phyloP scores from a whole-genome alignment of 2,888 invertebrate species.

The Lymantria monacha region DNA sequence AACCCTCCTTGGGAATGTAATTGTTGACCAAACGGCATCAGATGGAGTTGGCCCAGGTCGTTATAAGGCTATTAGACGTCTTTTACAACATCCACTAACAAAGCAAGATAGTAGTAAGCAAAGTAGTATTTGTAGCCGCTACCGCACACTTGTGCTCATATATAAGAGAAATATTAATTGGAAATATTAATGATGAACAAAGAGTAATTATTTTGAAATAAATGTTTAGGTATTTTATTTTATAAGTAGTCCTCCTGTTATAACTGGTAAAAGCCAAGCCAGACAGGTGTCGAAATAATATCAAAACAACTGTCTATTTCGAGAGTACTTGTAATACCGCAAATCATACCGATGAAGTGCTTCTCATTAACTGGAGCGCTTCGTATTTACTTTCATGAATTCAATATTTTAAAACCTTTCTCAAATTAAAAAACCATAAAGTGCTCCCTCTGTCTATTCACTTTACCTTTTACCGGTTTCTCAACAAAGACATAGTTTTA shows the following conservation, averaged over 20 bases:
- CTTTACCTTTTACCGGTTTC: conserved; percentile 52
- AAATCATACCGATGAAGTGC: conserved; percentile 7
- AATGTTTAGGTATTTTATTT: no score
- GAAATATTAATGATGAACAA: no score
- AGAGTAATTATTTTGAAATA: no score
- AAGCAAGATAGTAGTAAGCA: no score
- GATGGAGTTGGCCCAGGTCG: no score
- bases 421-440: conserved; percentile 57
- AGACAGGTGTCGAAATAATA: background rate
- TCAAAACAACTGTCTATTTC: background rate
- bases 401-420: conserved; percentile 43
- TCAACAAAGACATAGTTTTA: conserved; percentile 67
- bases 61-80: no score
- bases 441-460: conserved; percentile 54
- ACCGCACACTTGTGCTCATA: no score
- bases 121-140: no score
- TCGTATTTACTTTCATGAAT: conserved; percentile 41
- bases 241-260: background rate
- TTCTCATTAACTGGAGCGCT: conserved; percentile 37
- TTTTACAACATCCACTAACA: no score
- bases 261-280: background rate
- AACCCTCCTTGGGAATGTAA: no score
- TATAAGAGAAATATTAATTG: no score
- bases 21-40: no score
- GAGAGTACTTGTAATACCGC: background rate